A percentile compares a stretch with the other conserved stretches of the same genome.
Conservation (phyloP, 2,888 invertebrate genomes). For the Teleogryllus oceanicus region DNA sequence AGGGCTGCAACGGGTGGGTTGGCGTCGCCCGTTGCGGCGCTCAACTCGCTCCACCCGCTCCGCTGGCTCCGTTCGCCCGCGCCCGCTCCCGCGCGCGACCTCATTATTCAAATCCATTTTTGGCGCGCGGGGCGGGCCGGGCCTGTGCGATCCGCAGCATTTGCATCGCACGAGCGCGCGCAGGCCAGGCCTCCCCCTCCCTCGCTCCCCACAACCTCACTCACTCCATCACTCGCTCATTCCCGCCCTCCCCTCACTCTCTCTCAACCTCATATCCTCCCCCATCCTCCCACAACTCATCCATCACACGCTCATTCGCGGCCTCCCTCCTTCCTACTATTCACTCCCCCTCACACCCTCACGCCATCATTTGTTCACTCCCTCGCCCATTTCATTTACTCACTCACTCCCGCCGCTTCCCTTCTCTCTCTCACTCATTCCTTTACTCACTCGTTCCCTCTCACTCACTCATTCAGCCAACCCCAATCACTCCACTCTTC, state of each 20-base stretch:
- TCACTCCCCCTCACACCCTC: too few species aligned
- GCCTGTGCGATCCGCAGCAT: background rate
- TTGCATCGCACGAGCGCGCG: background rate
- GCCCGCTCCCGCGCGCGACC: background rate
- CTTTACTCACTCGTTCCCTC: background rate
- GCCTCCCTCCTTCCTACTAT: background rate
- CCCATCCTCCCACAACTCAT: too few species aligned
- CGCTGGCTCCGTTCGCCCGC: too few species aligned
- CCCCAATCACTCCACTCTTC: background rate
- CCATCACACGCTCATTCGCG: background rate
- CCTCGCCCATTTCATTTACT: too few species aligned
- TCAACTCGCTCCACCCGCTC: too few species aligned
- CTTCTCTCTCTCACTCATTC: background rate
- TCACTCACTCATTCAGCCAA: too few species aligned
- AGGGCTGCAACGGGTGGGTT: too few species aligned
- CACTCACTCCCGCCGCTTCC: too few species aligned
- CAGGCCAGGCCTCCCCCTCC: background rate
- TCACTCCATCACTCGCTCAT: too few species aligned
- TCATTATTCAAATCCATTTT: constrained; percentile 18
- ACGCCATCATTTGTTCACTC: too few species aligned
- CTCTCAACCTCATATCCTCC: background rate
- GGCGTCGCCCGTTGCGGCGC: too few species aligned
- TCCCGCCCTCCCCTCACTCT: background rate
- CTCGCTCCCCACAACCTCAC: background rate
- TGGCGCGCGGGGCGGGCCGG: background rate